A percentile compares a stretch with the other conserved stretches of the same genome.
phyloP scores from a whole-genome alignment of 1,140 invertebrate genomes.

The Aphelenchoides fujianensis region DNA sequence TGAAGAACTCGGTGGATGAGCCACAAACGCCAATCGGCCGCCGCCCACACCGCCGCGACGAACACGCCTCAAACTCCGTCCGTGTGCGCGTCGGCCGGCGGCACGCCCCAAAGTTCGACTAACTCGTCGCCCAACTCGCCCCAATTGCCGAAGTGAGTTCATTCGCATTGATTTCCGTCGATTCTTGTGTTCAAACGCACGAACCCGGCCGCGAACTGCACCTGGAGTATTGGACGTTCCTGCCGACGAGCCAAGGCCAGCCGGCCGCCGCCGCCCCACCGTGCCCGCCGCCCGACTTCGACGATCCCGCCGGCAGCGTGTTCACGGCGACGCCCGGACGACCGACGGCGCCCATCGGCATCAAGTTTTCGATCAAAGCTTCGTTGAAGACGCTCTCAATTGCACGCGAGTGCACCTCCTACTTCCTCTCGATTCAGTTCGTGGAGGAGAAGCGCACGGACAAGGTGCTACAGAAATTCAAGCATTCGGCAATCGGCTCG shows the following conservation, averaged over 20 bases:
- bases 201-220: conserved; percentile 74
- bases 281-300: conserved; percentile 10
- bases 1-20: conserved; percentile 34
- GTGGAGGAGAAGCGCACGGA: conserved; percentile 47
- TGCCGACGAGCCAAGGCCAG: conserved; percentile 5
- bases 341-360: conserved; percentile 23
- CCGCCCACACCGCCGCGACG: not conserved
- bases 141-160: conserved; percentile 31
- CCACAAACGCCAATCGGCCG: not conserved
- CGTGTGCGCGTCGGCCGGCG: not conserved
- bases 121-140: conserved; percentile 33
- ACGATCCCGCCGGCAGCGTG: not conserved
- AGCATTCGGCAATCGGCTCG: conserved; percentile 37
- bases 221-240: conserved; percentile 81
- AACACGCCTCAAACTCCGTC: not conserved
- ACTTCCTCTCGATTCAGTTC: conserved; percentile 44
- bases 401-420: conserved; percentile 40
- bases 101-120: conserved; percentile 8
- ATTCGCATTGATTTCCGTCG: not conserved
- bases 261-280: not conserved
- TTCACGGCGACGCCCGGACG: not conserved
- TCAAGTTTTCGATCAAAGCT: conserved; percentile 50
- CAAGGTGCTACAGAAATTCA: conserved; percentile 48
- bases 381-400: conserved; percentile 38
- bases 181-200: conserved; percentile 12